Percentiles rank a stretch among this genome's conserved stretches.
These are phyloP conservation scores for Ladona fulva DNA, from an alignment of 1,140 invertebrate species.

Conservation along the genomic window DNA sequence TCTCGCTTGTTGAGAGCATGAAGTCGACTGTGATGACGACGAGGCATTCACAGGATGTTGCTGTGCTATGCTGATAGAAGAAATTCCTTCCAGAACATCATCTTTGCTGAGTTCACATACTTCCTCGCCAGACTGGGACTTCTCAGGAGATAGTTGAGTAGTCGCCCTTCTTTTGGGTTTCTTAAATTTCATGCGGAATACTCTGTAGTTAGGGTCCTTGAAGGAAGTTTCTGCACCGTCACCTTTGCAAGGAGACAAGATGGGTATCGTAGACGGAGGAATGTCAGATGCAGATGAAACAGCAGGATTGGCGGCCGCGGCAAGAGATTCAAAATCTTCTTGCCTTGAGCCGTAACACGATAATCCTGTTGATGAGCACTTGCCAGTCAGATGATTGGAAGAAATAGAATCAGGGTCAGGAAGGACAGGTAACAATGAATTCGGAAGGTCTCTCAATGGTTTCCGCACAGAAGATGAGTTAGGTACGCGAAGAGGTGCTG, in stretches of 20 bases:
- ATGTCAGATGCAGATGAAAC: not conserved
- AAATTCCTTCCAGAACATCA: not conserved
- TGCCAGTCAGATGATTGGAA: not conserved
- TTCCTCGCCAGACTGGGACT: not conserved
- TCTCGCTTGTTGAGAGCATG: slow-evolving; percentile 44
- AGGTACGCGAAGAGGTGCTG: not conserved
- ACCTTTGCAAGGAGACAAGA: not conserved
- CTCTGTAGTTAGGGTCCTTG: not conserved
- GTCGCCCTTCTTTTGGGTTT: not conserved
- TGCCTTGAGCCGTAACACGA: not conserved
- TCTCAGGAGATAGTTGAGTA: not conserved
- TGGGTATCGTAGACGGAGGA: not conserved
- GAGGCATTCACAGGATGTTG: not conserved
- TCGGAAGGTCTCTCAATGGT: not conserved
- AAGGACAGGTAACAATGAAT: not conserved
- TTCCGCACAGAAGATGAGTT: not conserved
- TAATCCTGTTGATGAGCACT: not conserved
- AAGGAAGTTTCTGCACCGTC: not conserved
- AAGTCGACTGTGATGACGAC: not conserved
- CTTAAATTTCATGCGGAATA: not conserved
- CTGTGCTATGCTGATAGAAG: not conserved
- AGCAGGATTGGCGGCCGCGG: not conserved
- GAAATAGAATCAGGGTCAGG: not conserved
- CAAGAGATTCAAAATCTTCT: not conserved
- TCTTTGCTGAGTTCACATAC: not conserved